These are phyloP conservation scores for Rotaria macrura DNA, from an alignment of 2,888 invertebrate species.

Conservation along the genomic window DNA sequence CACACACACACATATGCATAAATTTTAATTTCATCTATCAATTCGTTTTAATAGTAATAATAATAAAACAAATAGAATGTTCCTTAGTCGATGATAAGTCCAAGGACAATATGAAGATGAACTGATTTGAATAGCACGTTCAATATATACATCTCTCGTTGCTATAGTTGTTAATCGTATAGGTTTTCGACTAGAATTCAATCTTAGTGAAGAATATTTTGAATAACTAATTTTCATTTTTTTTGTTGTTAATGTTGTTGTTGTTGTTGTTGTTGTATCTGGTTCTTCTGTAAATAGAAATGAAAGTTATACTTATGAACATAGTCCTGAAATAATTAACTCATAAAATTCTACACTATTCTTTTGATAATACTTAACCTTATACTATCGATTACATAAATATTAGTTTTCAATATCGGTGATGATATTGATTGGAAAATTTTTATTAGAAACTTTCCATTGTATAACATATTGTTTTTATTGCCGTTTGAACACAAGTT, in stretches of 20 bases:
- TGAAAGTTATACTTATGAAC: no score
- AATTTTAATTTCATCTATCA: not conserved
- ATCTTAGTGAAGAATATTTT: not conserved
- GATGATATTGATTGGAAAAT: no score
- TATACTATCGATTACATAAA: no score
- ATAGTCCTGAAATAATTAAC: no score
- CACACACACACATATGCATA: not conserved
- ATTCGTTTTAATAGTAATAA: not conserved
- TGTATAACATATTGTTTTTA: no score
- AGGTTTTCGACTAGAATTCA: not conserved
- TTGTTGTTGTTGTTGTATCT: not conserved
- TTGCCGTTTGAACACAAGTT: no score
- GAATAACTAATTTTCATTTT: not conserved
- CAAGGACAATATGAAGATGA: not conserved
- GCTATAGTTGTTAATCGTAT: not conserved
- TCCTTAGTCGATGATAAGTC: not conserved
- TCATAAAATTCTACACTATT: no score
- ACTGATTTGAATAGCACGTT: constrained; percentile 1
- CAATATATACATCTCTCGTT: not conserved
- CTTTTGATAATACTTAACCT: no score
- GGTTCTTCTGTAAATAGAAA: not conserved
- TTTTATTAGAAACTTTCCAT: no score
- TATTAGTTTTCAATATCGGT: no score
- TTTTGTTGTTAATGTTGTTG: not conserved
- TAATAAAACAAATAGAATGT: not conserved